Evolutionary conservation across 92 coral and sea anemone species (phyloP).

Genomic region (Zoanthus gigantus): DNA sequence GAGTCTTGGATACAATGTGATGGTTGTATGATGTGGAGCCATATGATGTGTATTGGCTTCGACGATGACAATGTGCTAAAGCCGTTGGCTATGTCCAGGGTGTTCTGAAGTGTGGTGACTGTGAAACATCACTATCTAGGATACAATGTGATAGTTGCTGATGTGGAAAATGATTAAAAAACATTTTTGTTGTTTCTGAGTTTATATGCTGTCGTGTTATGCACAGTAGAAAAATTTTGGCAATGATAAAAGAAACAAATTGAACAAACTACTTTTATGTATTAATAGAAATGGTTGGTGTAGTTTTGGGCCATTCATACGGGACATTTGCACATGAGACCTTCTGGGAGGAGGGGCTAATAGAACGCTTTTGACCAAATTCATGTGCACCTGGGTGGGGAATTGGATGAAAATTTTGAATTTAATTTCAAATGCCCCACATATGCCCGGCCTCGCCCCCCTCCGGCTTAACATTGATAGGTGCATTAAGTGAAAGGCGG

Average conservation of each 20-base stretch:
- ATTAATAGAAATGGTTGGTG: not conserved
- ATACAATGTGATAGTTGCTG: too few species aligned
- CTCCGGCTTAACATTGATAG: too few species aligned
- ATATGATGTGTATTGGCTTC: too few species aligned
- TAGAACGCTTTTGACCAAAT: constrained; percentile 31
- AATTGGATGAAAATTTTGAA: constrained; percentile 13
- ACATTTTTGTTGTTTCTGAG: too few species aligned
- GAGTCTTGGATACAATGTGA: not conserved
- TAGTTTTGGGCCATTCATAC: constrained; percentile 8
- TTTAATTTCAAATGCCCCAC: constrained; percentile 34
- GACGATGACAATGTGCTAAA: too few species aligned
- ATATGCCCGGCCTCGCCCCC: constrained; percentile 7
- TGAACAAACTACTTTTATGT: not conserved
- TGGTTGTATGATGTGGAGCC: too few species aligned
- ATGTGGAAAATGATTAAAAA: too few species aligned
- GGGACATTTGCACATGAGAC: not conserved
- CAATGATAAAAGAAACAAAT: constrained; percentile 3
- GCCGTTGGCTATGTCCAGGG: too few species aligned
- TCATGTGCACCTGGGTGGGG: constrained; percentile 38
- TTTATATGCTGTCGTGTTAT: not conserved
- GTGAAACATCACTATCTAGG: too few species aligned
- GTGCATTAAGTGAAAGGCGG: not conserved
- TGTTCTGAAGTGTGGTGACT: too few species aligned
- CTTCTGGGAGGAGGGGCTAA: constrained; percentile 17
- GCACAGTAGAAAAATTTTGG: not conserved